phyloP scores from a whole-genome alignment of 2,113 vertebrate genomes.

The Ardeotis arabs region DNA sequence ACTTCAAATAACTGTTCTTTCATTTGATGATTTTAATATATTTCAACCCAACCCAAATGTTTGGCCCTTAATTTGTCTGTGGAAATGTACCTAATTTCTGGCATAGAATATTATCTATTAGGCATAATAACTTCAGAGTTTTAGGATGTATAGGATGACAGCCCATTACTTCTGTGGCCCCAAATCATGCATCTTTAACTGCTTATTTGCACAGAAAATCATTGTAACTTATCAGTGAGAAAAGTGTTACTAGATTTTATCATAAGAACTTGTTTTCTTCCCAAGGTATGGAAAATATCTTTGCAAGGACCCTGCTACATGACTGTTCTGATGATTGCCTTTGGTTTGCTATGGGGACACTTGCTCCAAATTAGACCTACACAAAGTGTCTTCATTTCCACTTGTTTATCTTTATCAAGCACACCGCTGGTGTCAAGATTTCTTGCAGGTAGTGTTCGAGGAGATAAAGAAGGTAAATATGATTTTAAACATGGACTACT shows the following conservation, averaged over 20 bases:
- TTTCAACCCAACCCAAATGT: background rate
- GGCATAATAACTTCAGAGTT: background rate
- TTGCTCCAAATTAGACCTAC: slow-evolving; percentile 87
- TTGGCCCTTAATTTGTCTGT: background rate
- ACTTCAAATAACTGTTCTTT: background rate
- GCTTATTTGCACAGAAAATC: background rate
- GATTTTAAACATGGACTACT: background rate
- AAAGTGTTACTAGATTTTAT: background rate
- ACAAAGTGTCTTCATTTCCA: slow-evolving; percentile 93
- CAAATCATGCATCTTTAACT: background rate
- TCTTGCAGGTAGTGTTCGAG: slow-evolving; percentile 84
- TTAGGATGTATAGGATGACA: background rate
- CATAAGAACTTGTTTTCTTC: slow-evolving; percentile 21
- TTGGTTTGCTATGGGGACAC: slow-evolving; percentile 91
- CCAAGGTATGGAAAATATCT: slow-evolving; percentile 94
- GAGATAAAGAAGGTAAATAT: slow-evolving; percentile 89
- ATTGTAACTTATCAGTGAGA: background rate
- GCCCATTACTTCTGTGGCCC: background rate
- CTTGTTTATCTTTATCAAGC: slow-evolving; percentile 95
- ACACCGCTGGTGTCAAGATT: slow-evolving; percentile 95
- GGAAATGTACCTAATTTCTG: background rate
- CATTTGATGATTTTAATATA: background rate
- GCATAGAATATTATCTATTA: background rate
- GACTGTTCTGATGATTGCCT: slow-evolving; percentile 89
- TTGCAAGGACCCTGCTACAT: slow-evolving; percentile 92